Percentiles rank a stretch among this genome's conserved stretches.
Conservation (phyloP, 2,113 vertebrate genomes). For the Dromas ardeola region DNA sequence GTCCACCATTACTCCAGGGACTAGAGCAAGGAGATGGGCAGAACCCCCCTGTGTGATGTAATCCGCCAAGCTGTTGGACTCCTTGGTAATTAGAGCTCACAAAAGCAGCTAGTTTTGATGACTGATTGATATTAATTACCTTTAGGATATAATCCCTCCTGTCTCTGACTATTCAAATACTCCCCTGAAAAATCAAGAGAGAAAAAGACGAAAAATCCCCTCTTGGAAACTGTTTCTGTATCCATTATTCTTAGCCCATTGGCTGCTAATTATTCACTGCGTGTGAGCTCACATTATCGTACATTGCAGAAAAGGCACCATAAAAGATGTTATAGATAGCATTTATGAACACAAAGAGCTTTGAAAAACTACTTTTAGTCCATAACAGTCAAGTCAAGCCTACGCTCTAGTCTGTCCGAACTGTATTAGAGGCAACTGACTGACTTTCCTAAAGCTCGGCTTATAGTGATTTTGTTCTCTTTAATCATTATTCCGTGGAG, state of each 20-base stretch:
- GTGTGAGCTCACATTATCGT: not conserved
- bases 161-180: not conserved
- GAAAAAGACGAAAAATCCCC: not conserved
- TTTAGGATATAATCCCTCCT: not conserved
- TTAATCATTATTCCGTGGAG: not conserved
- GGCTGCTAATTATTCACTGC: slow-evolving; percentile 36
- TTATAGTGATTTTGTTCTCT: not conserved
- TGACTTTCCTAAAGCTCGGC: not conserved
- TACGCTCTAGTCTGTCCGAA: not conserved
- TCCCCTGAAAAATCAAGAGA: not conserved
- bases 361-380: not conserved
- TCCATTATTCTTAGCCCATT: not conserved
- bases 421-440: no score
- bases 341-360: not conserved
- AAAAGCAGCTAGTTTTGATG: not conserved
- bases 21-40: not conserved
- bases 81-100: not conserved
- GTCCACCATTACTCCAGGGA: not conserved
- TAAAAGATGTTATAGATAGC: not conserved
- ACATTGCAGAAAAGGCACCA: not conserved
- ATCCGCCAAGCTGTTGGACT: not conserved
- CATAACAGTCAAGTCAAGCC: not conserved
- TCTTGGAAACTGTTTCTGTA: not conserved
- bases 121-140: not conserved
- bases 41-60: not conserved